These are phyloP conservation scores for Kryphioiulus occultus DNA, from an alignment of 2,888 invertebrate species.

Conservation along the genomic window DNA sequence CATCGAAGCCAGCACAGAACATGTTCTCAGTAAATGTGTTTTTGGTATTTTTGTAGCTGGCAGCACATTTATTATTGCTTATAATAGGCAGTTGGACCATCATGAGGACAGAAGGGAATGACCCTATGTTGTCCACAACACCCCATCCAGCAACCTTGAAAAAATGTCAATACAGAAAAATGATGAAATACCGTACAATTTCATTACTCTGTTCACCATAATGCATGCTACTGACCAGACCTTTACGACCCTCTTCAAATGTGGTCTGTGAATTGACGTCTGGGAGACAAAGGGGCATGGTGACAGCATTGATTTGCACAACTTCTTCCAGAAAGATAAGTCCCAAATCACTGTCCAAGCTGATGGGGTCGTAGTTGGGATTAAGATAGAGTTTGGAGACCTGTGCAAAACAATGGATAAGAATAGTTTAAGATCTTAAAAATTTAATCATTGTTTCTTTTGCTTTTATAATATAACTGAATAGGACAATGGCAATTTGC, in stretches of 20 bases:
- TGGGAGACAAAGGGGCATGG: slow-evolving; percentile 55
- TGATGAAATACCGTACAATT: too few relatives aligned
- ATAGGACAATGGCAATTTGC: too few relatives aligned
- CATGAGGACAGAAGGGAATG: slow-evolving; percentile 52
- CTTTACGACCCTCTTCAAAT: slow-evolving; percentile 53
- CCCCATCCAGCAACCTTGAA: slow-evolving; percentile 56
- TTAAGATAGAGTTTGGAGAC: not conserved
- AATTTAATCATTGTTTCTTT: too few relatives aligned
- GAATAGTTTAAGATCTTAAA: too few relatives aligned
- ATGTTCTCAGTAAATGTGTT: slow-evolving; percentile 49
- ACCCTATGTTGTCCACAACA: slow-evolving; percentile 53
- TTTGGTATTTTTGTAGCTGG: slow-evolving; percentile 52
- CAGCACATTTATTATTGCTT: slow-evolving; percentile 52
- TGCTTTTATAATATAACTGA: too few relatives aligned
- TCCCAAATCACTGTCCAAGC: slow-evolving; percentile 55
- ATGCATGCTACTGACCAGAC: slow-evolving; percentile 52
- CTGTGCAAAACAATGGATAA: too few relatives aligned
- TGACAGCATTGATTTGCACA: slow-evolving; percentile 53
- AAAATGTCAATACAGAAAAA: slow-evolving; percentile 37
- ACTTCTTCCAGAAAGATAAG: slow-evolving; percentile 54
- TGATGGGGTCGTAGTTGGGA: not conserved
- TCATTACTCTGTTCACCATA: too few relatives aligned
- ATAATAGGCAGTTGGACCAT: slow-evolving; percentile 55
- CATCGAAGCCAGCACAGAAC: slow-evolving; percentile 49
- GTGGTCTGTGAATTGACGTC: slow-evolving; percentile 51